Evolutionary conservation across 2,113 vertebrate species (phyloP).

Genomic region (Vulpes lagopus): DNA sequence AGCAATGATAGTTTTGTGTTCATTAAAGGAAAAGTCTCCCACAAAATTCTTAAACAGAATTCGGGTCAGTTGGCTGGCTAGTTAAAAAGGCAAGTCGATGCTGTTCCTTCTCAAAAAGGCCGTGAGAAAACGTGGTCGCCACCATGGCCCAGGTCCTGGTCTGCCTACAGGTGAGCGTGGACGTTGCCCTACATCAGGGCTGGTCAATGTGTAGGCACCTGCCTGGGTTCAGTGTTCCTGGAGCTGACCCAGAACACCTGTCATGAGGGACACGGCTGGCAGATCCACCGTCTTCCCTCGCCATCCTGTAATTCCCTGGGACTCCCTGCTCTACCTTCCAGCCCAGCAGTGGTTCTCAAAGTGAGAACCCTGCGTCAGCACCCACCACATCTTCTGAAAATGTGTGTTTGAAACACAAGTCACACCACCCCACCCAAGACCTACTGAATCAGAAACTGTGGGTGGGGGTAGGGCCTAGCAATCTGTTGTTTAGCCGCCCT

Average conservation of each 20-base stretch:
- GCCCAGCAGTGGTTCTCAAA: neutral
- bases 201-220: fast-evolving
- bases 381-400: neutral
- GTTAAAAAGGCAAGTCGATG: neutral
- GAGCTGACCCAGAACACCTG: fast-evolving
- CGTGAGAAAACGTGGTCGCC: neutral
- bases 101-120: neutral
- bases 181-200: too few species aligned
- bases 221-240: neutral
- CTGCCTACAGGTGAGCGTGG: fast-evolving
- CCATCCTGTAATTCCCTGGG: too few species aligned
- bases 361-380: too few species aligned
- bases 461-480: fast-evolving
- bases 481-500: neutral
- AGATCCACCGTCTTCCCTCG: fast-evolving
- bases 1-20: neutral
- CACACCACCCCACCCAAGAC: neutral
- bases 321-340: neutral
- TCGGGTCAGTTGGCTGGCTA: neutral
- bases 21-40: neutral
- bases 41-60: neutral
- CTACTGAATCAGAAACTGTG: too few species aligned
- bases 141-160: neutral
- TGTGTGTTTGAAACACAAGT: neutral
- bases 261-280: fast-evolving